Percentiles rank a stretch among this genome's conserved stretches.
Evolutionary conservation across 1,140 invertebrate genomes (phyloP).

Genomic region (Caenorhabditis elegans): WBcel235 BX284605.5:4740501-4741000

Average conservation of each 20-base stretch:
- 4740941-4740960: neutral
- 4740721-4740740: neutral
- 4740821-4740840: neutral
- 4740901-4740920: neutral
- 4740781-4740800: neutral
- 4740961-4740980: neutral
- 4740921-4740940: neutral
- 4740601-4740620: too few species aligned
- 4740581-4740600: too few species aligned
- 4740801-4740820: too few species aligned
- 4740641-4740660: too few species aligned
- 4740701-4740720: neutral
- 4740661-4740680: too few species aligned
- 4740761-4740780: neutral
- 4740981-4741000: neutral
- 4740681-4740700: neutral
- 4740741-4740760: neutral
- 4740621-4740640: too few species aligned
- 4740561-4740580: too few species aligned
- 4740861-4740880: neutral
- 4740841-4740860: constrained; percentile 4
- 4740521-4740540: too few species aligned
- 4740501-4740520: too few species aligned
- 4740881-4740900: neutral
- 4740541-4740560: too few species aligned